A percentile compares a stretch with the other conserved stretches of the same genome.
Evolutionary conservation across 2,888 invertebrate genomes (phyloP).

Genomic region (Crematogaster levior): DNA sequence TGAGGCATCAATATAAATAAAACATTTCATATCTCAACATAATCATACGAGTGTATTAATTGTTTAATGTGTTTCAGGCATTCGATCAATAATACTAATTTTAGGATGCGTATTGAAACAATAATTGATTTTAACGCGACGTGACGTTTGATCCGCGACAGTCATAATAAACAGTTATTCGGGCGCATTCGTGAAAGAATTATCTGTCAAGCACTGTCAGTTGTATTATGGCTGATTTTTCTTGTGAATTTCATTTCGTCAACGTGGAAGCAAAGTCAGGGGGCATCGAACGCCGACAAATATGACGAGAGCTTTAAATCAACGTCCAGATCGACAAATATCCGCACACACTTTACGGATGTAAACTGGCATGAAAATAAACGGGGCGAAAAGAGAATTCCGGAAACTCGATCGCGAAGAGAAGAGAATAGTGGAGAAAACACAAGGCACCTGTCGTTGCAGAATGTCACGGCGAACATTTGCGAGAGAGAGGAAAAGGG

Average conservation of each 20-base stretch:
- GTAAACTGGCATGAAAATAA: conserved; percentile 41
- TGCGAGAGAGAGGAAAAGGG: conserved; percentile 22
- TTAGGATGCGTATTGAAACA: conserved; percentile 26
- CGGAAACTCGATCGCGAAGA: conserved; percentile 14
- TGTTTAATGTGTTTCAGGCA: conserved; percentile 30
- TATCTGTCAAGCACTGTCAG: conserved; percentile 16
- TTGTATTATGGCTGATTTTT: conserved; percentile 19
- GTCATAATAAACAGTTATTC: conserved; percentile 28
- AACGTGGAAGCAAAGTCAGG: conserved; percentile 10
- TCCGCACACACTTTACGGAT: conserved; percentile 37
- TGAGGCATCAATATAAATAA: not conserved
- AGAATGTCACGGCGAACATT: conserved; percentile 71
- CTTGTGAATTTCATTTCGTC: conserved; percentile 6
- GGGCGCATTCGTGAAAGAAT: conserved; percentile 16
- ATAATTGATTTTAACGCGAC: conserved; percentile 21
- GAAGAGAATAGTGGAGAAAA: not conserved
- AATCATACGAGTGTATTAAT: conserved; percentile 26
- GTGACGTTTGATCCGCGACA: conserved; percentile 16
- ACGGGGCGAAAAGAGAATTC: not conserved
- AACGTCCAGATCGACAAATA: conserved; percentile 8
- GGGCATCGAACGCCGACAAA: conserved; percentile 6
- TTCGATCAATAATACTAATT: conserved; percentile 30
- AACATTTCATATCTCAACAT: conserved; percentile 1
- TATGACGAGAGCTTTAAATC: conserved; percentile 23
- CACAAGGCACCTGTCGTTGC: conserved; percentile 66